Percentiles rank a stretch among this genome's conserved stretches.
Evolutionary conservation across 1,140 invertebrate genomes (phyloP).

Genomic region (Bombus difficillimus): DNA sequence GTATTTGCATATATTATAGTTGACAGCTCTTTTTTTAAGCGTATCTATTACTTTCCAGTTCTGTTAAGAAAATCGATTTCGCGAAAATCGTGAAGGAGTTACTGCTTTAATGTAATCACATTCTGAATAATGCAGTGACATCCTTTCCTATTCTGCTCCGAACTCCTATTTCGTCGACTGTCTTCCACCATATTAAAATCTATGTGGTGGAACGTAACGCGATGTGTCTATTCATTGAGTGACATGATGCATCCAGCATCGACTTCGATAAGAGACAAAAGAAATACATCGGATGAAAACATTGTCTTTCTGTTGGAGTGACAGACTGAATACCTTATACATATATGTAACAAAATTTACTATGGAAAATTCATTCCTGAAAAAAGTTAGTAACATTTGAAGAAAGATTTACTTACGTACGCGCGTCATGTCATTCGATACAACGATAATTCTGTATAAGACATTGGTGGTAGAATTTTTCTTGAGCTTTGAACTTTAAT

Average conservation of each 20-base stretch:
- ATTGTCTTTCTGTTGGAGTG: background rate
- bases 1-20: too few species aligned
- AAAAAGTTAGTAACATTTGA: too few species aligned
- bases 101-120: background rate
- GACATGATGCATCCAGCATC: background rate
- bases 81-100: background rate
- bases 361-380: background rate
- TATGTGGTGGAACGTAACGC: background rate
- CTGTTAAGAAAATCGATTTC: background rate
- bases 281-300: background rate
- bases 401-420: too few species aligned
- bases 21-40: rapidly evolving
- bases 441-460: too few species aligned
- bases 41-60: background rate
- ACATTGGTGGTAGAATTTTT: too few species aligned
- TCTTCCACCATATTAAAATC: background rate
- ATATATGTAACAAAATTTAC: background rate
- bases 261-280: background rate
- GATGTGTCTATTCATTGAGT: background rate
- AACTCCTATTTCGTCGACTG: background rate
- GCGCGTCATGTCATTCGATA: too few species aligned
- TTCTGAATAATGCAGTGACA: background rate
- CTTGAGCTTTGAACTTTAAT: too few species aligned
- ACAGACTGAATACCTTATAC: background rate
- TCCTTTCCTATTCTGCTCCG: background rate